Percentiles rank a stretch among this genome's conserved stretches.
Conservation (phyloP, 1,140 invertebrate species). For the Kradibia gibbosae region DNA sequence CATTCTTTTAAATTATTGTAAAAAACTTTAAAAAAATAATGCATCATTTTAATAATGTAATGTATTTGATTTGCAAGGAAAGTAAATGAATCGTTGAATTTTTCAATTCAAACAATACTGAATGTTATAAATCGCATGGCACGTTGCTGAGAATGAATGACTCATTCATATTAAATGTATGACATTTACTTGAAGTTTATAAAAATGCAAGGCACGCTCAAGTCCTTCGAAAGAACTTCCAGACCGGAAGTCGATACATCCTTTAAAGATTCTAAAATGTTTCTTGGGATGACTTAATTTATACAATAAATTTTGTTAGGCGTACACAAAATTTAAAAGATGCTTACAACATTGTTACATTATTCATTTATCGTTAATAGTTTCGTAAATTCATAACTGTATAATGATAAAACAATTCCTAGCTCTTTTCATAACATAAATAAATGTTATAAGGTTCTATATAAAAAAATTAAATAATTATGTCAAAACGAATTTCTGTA, state of each 20-base stretch:
- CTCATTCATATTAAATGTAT: constrained; percentile 45
- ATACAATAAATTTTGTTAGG: neutral
- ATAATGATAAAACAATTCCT: neutral
- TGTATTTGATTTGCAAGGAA: constrained; percentile 26
- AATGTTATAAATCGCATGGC: constrained; percentile 49
- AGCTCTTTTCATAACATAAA: neutral
- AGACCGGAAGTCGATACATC: constrained; percentile 41
- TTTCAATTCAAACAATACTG: constrained; percentile 24
- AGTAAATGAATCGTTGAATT: constrained; percentile 10
- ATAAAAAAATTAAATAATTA: too few species aligned
- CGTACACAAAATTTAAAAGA: neutral
- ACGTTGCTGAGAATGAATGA: constrained; percentile 42
- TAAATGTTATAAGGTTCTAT: neutral
- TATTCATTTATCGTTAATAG: neutral
- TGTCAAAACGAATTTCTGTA: too few species aligned
- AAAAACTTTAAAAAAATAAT: constrained; percentile 8
- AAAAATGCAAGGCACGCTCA: constrained; percentile 44
- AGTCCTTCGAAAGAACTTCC: constrained; percentile 36
- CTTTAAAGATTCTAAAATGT: constrained; percentile 18
- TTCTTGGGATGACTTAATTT: neutral
- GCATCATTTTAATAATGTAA: constrained; percentile 1
- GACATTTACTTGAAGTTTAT: constrained; percentile 39
- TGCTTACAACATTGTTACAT: neutral
- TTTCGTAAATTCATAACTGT: neutral
- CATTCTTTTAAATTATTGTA: neutral